phyloP scores from a whole-genome alignment of 2,888 invertebrate species.

The Apamea crenata region DNA sequence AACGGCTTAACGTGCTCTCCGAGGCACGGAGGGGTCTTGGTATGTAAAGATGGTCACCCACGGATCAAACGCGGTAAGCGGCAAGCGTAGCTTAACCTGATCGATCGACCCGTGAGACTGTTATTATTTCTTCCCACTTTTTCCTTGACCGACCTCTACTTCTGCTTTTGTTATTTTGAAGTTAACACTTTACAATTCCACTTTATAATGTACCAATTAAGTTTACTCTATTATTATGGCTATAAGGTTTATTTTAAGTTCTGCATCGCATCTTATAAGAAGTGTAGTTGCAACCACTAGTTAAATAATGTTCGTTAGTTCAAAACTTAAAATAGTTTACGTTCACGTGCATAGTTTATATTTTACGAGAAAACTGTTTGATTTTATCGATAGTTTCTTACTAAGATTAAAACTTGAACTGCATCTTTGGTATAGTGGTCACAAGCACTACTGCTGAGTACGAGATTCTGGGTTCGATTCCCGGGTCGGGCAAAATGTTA shows the following conservation, averaged over 20 bases:
- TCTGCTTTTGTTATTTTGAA: no score
- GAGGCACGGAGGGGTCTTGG: no score
- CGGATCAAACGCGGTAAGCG: no score
- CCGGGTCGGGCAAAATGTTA: no score
- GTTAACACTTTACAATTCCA: not conserved
- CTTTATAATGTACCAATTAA: not conserved
- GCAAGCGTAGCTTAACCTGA: no score
- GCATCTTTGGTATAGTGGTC: not conserved
- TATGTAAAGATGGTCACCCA: no score
- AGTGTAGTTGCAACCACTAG: slow-evolving; percentile 29
- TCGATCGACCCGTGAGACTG: no score
- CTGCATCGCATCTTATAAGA: not conserved
- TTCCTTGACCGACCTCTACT: no score
- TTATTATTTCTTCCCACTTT: no score
- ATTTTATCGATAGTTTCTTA: slow-evolving; percentile 11
- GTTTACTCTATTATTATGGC: not conserved
- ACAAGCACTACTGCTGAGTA: no score
- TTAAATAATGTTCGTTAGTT: slow-evolving; percentile 37
- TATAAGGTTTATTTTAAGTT: slow-evolving; percentile 25
- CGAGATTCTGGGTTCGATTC: no score
- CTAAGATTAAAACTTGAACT: not conserved
- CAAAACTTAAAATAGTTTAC: slow-evolving; percentile 22
- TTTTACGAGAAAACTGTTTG: slow-evolving; percentile 1
- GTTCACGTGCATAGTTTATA: slow-evolving; percentile 17
- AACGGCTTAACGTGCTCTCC: no score